Percentiles rank a stretch among this genome's conserved stretches.
phyloP scores from a whole-genome alignment of 35 echinoderm and acorn worm species.

The Apostichopus californicus region DNA sequence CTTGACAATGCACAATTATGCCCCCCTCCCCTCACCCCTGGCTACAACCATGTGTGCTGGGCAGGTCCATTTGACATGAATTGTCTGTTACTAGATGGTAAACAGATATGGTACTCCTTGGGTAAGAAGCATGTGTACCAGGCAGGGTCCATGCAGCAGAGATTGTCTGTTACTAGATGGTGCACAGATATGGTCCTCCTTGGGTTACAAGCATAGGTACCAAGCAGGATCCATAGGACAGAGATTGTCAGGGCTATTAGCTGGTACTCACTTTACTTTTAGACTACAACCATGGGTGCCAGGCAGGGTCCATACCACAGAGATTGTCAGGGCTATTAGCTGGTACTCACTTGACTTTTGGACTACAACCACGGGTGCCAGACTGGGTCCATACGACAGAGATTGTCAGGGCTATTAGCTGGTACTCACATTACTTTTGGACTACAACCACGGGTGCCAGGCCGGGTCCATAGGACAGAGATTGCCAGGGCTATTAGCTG shows the following conservation, averaged over 20 bases:
- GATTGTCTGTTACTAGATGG: conserved; percentile 55
- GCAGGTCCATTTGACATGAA: conserved; percentile 93
- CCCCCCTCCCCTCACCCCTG: no score
- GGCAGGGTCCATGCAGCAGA: conserved; percentile 83
- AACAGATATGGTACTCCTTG: not conserved
- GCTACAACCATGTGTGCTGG: conserved; percentile 89
- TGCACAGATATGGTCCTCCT: conserved; percentile 57
- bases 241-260: conserved; percentile 12
- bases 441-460: conserved; percentile 92
- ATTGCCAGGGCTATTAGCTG: conserved; percentile 75
- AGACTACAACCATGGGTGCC: conserved; percentile 94
- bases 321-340: conserved; percentile 98
- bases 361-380: conserved; percentile 96
- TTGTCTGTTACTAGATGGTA: conserved; percentile 77
- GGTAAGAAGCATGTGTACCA: conserved; percentile 49
- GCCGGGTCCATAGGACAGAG: conserved; percentile 96
- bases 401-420: conserved; percentile 95
- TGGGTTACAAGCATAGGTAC: not conserved
- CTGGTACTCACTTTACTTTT: conserved; percentile 38
- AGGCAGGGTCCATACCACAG: conserved; percentile 95
- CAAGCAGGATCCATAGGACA: conserved; percentile 28
- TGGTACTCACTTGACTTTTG: conserved; percentile 90
- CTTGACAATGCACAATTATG: no score
- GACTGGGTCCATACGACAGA: conserved; percentile 94
- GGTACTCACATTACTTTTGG: conserved; percentile 58